Percentiles rank a stretch among this genome's conserved stretches.
phyloP scores from a whole-genome alignment of 2,888 invertebrate genomes.

The Cheiracanthium punctorium region DNA sequence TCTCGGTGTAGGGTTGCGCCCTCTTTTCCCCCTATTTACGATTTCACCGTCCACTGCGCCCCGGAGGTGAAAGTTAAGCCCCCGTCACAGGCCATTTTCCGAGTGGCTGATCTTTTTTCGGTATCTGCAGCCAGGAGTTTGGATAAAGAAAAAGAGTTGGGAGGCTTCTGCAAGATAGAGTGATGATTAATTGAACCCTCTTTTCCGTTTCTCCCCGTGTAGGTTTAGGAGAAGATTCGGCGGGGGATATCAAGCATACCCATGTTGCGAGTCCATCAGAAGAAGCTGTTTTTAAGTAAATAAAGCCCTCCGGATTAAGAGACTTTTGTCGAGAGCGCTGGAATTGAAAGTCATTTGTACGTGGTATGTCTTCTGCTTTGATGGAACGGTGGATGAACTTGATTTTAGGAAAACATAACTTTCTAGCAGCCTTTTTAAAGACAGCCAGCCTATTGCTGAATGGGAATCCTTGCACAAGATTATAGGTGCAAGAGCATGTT shows the following conservation, averaged over 20 bases:
- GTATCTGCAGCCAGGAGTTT: slow-evolving; percentile 9
- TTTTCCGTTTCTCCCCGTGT: not conserved
- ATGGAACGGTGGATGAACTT: too few relatives aligned
- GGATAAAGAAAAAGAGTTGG: not conserved
- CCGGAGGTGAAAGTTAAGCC: slow-evolving; percentile 40
- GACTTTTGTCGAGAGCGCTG: too few relatives aligned
- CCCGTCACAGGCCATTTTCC: slow-evolving; percentile 51
- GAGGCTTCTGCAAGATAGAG: slow-evolving; percentile 2
- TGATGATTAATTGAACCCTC: not conserved
- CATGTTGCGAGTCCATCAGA: too few relatives aligned
- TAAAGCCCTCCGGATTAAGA: too few relatives aligned
- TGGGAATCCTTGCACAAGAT: too few relatives aligned
- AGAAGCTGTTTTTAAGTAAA: too few relatives aligned
- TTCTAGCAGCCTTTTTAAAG: too few relatives aligned
- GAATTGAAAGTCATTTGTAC: too few relatives aligned
- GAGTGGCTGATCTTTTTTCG: slow-evolving; percentile 28
- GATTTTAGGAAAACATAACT: too few relatives aligned
- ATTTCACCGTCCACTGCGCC: slow-evolving; percentile 23
- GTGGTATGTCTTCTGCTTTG: too few relatives aligned
- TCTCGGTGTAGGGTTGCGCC: not conserved
- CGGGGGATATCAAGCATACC: not conserved
- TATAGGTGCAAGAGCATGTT: too few relatives aligned
- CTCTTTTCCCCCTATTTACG: slow-evolving; percentile 1
- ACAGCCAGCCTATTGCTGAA: too few relatives aligned
- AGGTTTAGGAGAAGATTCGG: not conserved